phyloP scores from a whole-genome alignment of 1,140 invertebrate species.

The Drosophila lacteicornis region DNA sequence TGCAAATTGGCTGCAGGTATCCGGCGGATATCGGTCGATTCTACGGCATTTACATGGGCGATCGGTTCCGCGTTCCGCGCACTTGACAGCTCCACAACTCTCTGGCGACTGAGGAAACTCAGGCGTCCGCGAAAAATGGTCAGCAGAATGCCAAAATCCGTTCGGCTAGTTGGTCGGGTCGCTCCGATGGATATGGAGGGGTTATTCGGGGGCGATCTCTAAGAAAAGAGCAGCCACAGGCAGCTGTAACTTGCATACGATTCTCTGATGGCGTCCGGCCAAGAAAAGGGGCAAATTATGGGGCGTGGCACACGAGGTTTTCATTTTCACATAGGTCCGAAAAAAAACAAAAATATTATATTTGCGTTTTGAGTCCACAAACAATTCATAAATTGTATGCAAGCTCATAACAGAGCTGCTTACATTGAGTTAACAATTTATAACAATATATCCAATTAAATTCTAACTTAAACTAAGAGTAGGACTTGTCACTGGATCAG shows the following conservation, averaged over 20 bases:
- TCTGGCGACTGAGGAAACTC: constrained; percentile 69
- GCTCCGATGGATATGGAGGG: constrained; percentile 30
- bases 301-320: not conserved
- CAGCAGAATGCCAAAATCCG: constrained; percentile 64
- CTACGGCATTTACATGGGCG: constrained; percentile 17
- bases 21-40: constrained; percentile 12
- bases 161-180: constrained; percentile 39
- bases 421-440: too few species aligned
- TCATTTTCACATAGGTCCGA: not conserved
- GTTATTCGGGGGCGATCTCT: constrained; percentile 19
- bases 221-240: constrained; percentile 25
- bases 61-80: constrained; percentile 54
- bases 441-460: too few species aligned
- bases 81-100: constrained; percentile 71
- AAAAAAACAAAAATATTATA: not conserved
- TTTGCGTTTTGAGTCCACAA: not conserved
- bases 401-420: not conserved
- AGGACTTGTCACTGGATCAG: too few species aligned
- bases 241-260: constrained; percentile 50
- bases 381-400: not conserved
- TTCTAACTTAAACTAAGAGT: too few species aligned
- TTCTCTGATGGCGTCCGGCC: constrained; percentile 53
- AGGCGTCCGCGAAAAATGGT: constrained; percentile 79
- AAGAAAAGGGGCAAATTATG: constrained; percentile 19
- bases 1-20: constrained; percentile 33